Base-by-base conservation (phyloP, 2,113 vertebrate species). In the Ptilonorhynchus violaceus region DNA sequence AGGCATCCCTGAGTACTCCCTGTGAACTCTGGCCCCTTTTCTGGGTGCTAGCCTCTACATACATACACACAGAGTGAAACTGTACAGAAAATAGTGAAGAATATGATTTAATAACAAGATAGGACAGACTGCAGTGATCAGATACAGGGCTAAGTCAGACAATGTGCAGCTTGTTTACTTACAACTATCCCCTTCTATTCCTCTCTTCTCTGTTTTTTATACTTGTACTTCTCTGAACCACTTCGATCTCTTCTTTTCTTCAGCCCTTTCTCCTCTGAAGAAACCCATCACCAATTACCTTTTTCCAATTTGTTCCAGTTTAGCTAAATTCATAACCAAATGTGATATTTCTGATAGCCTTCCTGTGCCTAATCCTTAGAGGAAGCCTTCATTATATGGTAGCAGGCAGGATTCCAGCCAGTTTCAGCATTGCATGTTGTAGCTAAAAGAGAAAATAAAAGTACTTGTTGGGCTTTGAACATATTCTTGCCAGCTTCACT, bases 371-470 rank as follows among this genome's bases (percentile, higher is more conserved):
- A 49, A 82, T 41, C 47, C 72, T 91, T 91, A 56, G 7, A 93
- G 69, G 53, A 92, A 93, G 16, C 25, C 44, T 69, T 89, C 67
- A 82, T 95, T 95, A 85, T 75, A 44, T 17, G 8, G 15, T 39
- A 79, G 12, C 56, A 73, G 56, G 24, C 20, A 95, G 59, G 70
- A 82, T 68, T 96, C 80, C 93, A 89, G 46, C 37, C 41, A 82
- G 58, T 56, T 94, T 96, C 74, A 75, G 24, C 21, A 8, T 7
- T 37, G 33, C 41, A 28, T 25, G 8, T 44, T 78, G 10, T 37
- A 91, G 23, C 31, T 72, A 62, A 78, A 93, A 89, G 69, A 81
- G 64, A 81, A 93, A 94, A 87, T 82, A 67, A 84, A 91, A 94
- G 84, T 37, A 25, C 77, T 72, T 64, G 14, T 47, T 68, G 22